Base-by-base conservation (phyloP, 2,113 vertebrate genomes). In the Lepisosteus oculatus region DNA sequence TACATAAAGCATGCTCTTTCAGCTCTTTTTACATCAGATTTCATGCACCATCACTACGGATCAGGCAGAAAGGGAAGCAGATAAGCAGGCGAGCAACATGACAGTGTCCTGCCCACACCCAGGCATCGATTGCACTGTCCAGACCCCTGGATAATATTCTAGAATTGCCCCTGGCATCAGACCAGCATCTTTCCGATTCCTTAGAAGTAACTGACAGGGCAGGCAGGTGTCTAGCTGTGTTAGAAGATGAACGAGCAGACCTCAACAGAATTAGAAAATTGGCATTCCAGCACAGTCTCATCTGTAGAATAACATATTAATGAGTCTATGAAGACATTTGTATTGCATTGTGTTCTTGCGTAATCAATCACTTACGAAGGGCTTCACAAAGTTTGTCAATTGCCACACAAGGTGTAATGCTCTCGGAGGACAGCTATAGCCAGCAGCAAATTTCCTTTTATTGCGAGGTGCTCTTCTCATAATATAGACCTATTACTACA, bases 401-500 rank as follows among this genome's bases (percentile, higher is more conserved):
- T 69, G 55, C 67, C 42, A n/a, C 13, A 14, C 54, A 12, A 59
- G 67, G 54, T 57, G 67, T 41, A 43, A 59, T 69, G 67, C 47
- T 17, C 12, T 15, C 47, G 41, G 66, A 59, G 66, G 44, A 41
- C 47, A 15, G 14, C 66, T 54, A 13, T 47, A 17, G 15, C 17
- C 66, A 41, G 66, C 17, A 45, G 45, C 54, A 51, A 51, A 67
- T 66, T 45, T 5, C n/a, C 11, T 67, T 67, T 67, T 67, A 67
- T 67, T 17, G 6, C 15, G 9, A 4, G 15, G 11, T 29, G 45
- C 47, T 67, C 54, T 67, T 51, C 47, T 67, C 6, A 55, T 17
- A 41, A 67, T 55, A 9, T 4, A 47, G 43, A 66, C 7, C 65
- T 66, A 47, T 66, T 66, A 4, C 9, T 2, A 55, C 66, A 67